Conservation (phyloP, 1,140 invertebrate species). For the Lepidostoma basale region DNA sequence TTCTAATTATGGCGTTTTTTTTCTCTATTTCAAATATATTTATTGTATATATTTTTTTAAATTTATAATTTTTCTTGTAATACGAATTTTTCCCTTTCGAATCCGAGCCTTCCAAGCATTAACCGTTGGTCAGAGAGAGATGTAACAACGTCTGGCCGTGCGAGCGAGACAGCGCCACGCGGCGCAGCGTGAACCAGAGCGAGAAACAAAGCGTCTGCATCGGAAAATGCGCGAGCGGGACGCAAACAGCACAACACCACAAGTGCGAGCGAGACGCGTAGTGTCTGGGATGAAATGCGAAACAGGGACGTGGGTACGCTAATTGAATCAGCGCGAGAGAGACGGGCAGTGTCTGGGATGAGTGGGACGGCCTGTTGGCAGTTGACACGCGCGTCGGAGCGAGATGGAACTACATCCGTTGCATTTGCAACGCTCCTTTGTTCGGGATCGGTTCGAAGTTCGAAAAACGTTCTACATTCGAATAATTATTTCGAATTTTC, state of each 20-base stretch:
- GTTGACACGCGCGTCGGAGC: neutral
- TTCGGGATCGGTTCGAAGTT: no score
- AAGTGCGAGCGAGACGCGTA: neutral
- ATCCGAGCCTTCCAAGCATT: no score
- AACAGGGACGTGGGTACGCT: no score
- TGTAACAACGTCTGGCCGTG: neutral
- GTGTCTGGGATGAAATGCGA: no score
- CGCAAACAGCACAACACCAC: neutral
- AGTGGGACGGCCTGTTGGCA: neutral
- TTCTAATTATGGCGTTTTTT: no score
- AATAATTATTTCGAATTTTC: neutral
- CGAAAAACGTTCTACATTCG: neutral
- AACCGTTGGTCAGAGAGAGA: neutral
- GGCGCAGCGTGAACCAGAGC: neutral
- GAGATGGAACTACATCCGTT: neutral
- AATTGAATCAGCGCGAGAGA: neutral
- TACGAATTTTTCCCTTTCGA: no score
- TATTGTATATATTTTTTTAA: no score
- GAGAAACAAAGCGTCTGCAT: conserved; percentile 12
- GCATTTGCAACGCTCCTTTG: neutral
- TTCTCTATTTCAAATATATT: no score
- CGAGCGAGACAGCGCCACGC: neutral
- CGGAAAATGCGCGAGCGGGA: conserved; percentile 8
- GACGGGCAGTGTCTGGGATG: neutral
- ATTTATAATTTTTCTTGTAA: no score